Evolutionary conservation across 2,113 vertebrate species (phyloP).

Genomic region (Indicator indicator): DNA sequence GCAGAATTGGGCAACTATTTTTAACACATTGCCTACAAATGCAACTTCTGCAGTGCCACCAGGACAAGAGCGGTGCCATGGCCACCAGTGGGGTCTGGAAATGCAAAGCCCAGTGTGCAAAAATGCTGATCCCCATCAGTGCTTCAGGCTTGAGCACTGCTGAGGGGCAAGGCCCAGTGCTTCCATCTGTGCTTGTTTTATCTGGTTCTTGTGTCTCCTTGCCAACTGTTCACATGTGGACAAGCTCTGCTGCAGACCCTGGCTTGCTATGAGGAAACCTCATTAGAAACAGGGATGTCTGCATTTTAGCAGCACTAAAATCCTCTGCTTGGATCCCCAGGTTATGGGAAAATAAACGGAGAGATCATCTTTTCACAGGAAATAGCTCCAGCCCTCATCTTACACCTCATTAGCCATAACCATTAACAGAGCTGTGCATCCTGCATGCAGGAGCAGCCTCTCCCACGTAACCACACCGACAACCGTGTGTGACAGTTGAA

Average conservation of each 20-base stretch:
- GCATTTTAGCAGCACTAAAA: background rate
- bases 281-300: background rate
- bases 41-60: background rate
- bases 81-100: background rate
- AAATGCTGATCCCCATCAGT: background rate
- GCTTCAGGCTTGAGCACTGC: background rate
- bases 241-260: background rate
- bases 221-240: background rate
- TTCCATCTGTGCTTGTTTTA: background rate
- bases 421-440: slow-evolving; percentile 16
- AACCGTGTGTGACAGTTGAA: background rate
- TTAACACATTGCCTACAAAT: background rate
- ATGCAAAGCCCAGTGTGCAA: background rate
- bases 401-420: slow-evolving; percentile 33
- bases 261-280: background rate
- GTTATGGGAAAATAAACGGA: background rate
- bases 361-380: background rate
- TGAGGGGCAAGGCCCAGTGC: background rate
- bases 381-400: background rate
- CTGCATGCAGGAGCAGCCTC: slow-evolving; percentile 25
- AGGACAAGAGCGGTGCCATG: background rate
- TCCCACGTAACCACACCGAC: background rate
- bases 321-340: background rate
- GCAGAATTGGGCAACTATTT: slow-evolving; percentile 12
- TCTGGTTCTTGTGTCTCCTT: background rate